Evolutionary conservation across 1,140 invertebrate species (phyloP).

Genomic region (Drosophila dunni): DNA sequence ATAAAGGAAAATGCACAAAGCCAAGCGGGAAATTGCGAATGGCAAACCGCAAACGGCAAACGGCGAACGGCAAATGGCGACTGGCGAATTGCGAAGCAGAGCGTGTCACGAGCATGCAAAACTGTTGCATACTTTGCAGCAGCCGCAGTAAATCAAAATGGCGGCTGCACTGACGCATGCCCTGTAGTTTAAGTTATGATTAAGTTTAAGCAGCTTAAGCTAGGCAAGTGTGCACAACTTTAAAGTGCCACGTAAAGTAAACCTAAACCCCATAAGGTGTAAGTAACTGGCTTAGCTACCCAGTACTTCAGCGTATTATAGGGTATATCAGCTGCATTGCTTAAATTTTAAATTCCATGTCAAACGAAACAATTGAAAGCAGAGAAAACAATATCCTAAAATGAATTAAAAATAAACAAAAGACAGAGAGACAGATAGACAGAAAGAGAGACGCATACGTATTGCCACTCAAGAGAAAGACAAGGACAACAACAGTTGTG

Average conservation of each 20-base stretch:
- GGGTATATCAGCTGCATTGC: conserved; percentile 9
- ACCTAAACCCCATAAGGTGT: too few species aligned
- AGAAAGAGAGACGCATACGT: not conserved
- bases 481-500: conserved; percentile 6
- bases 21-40: conserved; percentile 34
- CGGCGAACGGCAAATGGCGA: conserved; percentile 36
- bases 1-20: conserved; percentile 35
- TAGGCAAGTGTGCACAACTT: too few species aligned
- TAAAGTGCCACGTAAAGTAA: too few species aligned
- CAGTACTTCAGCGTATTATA: not conserved
- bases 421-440: not conserved
- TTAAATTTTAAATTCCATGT: not conserved
- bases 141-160: not conserved
- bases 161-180: not conserved
- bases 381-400: not conserved
- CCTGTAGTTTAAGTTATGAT: too few species aligned
- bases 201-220: too few species aligned
- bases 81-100: conserved; percentile 29
- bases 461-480: not conserved
- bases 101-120: conserved; percentile 27
- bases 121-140: conserved; percentile 39
- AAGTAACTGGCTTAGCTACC: not conserved
- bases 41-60: conserved; percentile 7
- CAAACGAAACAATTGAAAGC: not conserved
- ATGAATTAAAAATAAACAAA: not conserved